Evolutionary conservation across 2,888 invertebrate genomes (phyloP).

Genomic region (Schizaphis graminum): DNA sequence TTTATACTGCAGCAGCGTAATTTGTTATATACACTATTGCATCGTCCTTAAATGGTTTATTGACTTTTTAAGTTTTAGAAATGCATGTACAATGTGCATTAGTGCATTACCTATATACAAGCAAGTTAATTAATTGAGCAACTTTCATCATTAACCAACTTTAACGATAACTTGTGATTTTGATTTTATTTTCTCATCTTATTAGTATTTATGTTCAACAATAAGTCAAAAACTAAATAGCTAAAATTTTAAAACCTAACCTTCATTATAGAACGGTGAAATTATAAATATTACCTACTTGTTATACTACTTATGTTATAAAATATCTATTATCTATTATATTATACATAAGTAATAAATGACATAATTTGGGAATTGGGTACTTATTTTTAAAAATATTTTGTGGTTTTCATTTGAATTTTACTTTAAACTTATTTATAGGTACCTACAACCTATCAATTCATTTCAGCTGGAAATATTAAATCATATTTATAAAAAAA

Average conservation of each 20-base stretch:
- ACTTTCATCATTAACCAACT: background rate
- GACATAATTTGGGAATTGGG: background rate
- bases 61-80: background rate
- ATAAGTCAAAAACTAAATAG: background rate
- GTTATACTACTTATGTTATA: background rate
- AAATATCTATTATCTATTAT: background rate
- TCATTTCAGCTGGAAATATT: background rate
- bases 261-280: background rate
- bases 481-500: background rate
- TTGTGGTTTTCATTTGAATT: background rate
- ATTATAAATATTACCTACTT: background rate
- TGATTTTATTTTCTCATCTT: background rate
- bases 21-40: background rate
- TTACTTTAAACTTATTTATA: background rate
- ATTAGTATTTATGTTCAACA: background rate
- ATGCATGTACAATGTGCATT: background rate
- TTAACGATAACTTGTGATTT: background rate
- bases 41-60: slow-evolving; percentile 14
- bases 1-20: background rate
- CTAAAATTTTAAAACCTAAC: background rate
- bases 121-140: background rate
- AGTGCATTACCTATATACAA: background rate
- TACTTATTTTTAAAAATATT: background rate
- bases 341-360: background rate
- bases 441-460: background rate